Conservation (phyloP, 2,888 invertebrate genomes). For the Crepidodera aurea region DNA sequence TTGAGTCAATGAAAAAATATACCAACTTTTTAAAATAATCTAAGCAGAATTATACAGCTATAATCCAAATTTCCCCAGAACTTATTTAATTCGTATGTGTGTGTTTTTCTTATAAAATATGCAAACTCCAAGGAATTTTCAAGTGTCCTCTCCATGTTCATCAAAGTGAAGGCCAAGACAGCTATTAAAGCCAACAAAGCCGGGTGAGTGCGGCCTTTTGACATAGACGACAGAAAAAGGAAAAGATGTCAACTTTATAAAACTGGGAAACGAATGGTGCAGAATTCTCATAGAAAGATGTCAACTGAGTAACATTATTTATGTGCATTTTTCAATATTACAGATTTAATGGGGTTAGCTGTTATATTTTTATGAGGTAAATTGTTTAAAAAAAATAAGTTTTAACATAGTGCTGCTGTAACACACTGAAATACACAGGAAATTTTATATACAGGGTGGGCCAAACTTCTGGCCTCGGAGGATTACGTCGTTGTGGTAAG, state of each 20-base stretch:
- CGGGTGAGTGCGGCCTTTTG: not conserved
- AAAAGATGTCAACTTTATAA: constrained; percentile 15
- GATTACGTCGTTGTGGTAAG: too few species aligned
- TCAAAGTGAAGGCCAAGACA: constrained; percentile 18
- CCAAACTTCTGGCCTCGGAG: too few species aligned
- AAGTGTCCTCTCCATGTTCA: constrained; percentile 1
- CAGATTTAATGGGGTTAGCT: not conserved
- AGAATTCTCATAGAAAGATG: not conserved
- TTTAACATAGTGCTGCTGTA: too few species aligned
- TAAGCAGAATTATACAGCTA: too few species aligned
- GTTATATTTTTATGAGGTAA: too few species aligned
- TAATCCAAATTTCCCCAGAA: too few species aligned
- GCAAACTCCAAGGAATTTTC: not conserved
- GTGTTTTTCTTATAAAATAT: not conserved
- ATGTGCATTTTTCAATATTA: not conserved
- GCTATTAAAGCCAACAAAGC: constrained; percentile 15
- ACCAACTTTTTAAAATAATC: too few species aligned
- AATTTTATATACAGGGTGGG: too few species aligned
- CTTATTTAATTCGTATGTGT: too few species aligned
- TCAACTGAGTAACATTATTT: not conserved
- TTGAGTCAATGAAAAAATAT: too few species aligned
- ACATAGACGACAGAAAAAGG: constrained; percentile 3
- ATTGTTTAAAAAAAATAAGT: too few species aligned
- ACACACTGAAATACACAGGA: too few species aligned
- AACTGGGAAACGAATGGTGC: constrained; percentile 5